phyloP scores from a whole-genome alignment of 2,797 vertebrate species.

The Squalus acanthias region DNA sequence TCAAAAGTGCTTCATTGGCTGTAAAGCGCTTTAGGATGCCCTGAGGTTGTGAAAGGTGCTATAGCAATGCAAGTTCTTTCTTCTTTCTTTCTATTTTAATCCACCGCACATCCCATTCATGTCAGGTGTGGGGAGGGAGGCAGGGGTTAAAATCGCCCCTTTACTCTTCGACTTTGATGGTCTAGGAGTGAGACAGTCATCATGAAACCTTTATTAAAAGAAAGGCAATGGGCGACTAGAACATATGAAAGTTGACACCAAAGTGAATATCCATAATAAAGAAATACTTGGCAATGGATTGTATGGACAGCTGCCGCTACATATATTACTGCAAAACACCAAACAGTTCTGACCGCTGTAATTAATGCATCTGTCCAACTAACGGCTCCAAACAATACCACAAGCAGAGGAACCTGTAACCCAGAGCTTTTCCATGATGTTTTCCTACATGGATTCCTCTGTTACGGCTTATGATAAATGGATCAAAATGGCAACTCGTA shows the following conservation, averaged over 20 bases:
- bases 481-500: not conserved
- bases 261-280: not conserved
- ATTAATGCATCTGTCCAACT: not conserved
- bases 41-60: not conserved
- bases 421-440: not conserved
- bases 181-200: not conserved
- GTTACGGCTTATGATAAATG: not conserved
- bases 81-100: not conserved
- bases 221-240: not conserved
- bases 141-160: not conserved
- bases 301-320: not conserved
- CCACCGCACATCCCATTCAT: too few relatives aligned
- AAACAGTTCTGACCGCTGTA: not conserved
- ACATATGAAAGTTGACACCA: not conserved
- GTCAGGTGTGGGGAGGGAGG: not conserved
- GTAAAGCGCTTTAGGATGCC: not conserved
- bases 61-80: not conserved
- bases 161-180: not conserved
- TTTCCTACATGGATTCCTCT: not conserved
- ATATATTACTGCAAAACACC: not conserved
- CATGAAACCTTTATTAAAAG: not conserved
- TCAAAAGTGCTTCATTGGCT: not conserved
- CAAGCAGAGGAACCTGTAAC: not conserved
- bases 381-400: not conserved
- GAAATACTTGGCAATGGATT: not conserved